Conservation (phyloP, 2,888 invertebrate genomes). For the Drosophila stalkeri region DNA sequence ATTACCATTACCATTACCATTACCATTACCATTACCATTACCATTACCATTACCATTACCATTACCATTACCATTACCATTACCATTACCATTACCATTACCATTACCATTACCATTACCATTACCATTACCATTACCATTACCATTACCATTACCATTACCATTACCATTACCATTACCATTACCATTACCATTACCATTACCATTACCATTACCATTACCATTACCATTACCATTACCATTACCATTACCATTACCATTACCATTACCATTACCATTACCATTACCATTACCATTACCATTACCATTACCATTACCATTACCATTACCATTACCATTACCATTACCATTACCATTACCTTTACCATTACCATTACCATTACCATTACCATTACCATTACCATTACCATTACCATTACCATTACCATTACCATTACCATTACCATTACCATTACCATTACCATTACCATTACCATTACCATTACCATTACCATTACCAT, state of each 20-base stretch:
- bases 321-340: background rate
- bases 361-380: slow-evolving; percentile 15
- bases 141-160: background rate
- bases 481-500: background rate
- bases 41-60: slow-evolving; percentile 17
- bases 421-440: slow-evolving; percentile 16
- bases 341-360: slow-evolving; percentile 13
- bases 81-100: background rate
- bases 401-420: background rate
- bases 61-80: slow-evolving; percentile 16
- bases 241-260: slow-evolving; percentile 18
- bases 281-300: slow-evolving; percentile 17
- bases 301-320: slow-evolving; percentile 17
- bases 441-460: slow-evolving; percentile 17
- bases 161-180: slow-evolving; percentile 14
- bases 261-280: background rate
- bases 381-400: slow-evolving; percentile 16
- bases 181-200: slow-evolving; percentile 18
- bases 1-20: slow-evolving; percentile 9
- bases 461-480: slow-evolving; percentile 16
- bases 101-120: slow-evolving; percentile 24
- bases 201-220: slow-evolving; percentile 8
- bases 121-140: slow-evolving; percentile 14
- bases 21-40: slow-evolving; percentile 8
- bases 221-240: slow-evolving; percentile 20